A percentile compares a stretch with the other conserved stretches of the same genome.
Conservation (phyloP, 2,797 vertebrate genomes). For the Muscicapa striata region DNA sequence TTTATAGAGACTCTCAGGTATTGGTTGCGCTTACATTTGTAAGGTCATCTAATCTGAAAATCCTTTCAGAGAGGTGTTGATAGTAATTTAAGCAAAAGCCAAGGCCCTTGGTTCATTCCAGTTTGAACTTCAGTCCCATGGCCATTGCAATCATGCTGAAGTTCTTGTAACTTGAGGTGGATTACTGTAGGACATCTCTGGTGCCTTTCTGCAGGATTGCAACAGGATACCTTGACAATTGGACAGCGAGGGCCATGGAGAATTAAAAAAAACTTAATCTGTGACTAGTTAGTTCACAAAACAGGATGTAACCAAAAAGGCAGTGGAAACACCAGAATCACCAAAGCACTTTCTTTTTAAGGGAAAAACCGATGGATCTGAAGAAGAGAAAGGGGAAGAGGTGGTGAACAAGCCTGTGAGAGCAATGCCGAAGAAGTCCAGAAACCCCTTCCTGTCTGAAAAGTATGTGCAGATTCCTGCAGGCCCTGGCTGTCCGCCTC, state of each 20-base stretch:
- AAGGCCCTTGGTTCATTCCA: not conserved
- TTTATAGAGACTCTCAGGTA: not conserved
- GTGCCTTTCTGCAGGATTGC: not conserved
- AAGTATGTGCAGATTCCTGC: constrained; percentile 75
- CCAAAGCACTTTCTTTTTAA: constrained; percentile 23
- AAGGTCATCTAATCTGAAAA: not conserved
- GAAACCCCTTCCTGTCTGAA: constrained; percentile 88
- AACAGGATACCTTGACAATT: not conserved
- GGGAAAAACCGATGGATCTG: not conserved
- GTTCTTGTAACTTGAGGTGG: not conserved
- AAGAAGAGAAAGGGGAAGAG: constrained; percentile 52
- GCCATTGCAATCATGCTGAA: not conserved
- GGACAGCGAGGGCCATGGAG: not conserved
- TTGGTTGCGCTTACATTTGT: not conserved
- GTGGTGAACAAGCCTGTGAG: constrained; percentile 23
- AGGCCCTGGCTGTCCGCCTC: not conserved
- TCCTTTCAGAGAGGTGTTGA: not conserved
- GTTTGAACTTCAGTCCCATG: not conserved
- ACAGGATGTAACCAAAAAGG: not conserved
- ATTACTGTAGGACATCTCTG: not conserved
- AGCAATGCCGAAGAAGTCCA: constrained; percentile 85
- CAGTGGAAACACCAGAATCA: not conserved
- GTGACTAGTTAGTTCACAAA: not conserved
- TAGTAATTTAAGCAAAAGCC: not conserved
- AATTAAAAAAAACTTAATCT: not conserved